These are phyloP conservation scores for Anableps anableps DNA, from an alignment of 2,797 vertebrate genomes.

Conservation along the genomic window DNA sequence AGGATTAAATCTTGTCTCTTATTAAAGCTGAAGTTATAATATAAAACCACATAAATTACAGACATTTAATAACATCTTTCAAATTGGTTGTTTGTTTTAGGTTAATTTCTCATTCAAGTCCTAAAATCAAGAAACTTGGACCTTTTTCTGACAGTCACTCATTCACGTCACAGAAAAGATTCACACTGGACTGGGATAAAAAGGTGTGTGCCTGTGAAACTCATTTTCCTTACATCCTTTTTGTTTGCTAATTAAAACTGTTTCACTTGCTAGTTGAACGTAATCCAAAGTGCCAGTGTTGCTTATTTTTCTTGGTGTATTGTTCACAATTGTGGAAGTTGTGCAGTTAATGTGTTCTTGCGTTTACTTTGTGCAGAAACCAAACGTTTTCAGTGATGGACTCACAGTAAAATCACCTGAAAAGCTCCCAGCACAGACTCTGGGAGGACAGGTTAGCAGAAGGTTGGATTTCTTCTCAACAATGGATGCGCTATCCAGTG, in stretches of 20 bases:
- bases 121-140: slow-evolving; percentile 25
- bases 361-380: slow-evolving; percentile 43
- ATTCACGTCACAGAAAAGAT: slow-evolving; percentile 46
- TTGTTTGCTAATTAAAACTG: background rate
- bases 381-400: slow-evolving; percentile 41
- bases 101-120: slow-evolving; percentile 25
- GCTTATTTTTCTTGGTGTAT: background rate
- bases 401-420: slow-evolving; percentile 33
- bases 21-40: background rate
- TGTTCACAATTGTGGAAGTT: background rate
- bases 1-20: background rate
- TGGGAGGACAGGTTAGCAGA: slow-evolving; percentile 38
- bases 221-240: background rate
- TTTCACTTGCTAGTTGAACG: background rate
- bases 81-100: slow-evolving; percentile 40
- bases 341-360: background rate
- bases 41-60: background rate
- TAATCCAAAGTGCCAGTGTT: too few relatives aligned
- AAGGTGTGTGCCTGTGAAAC: slow-evolving; percentile 42
- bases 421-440: slow-evolving; percentile 48
- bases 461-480: slow-evolving; percentile 83
- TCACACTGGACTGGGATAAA: slow-evolving; percentile 48
- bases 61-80: background rate
- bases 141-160: slow-evolving; percentile 15
- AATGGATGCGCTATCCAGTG: slow-evolving; percentile 10